Evolutionary conservation across 2,797 vertebrate species (phyloP), one percentile per base, ranked within the genome.

Genomic region (Apodemus agrarius): DNA sequence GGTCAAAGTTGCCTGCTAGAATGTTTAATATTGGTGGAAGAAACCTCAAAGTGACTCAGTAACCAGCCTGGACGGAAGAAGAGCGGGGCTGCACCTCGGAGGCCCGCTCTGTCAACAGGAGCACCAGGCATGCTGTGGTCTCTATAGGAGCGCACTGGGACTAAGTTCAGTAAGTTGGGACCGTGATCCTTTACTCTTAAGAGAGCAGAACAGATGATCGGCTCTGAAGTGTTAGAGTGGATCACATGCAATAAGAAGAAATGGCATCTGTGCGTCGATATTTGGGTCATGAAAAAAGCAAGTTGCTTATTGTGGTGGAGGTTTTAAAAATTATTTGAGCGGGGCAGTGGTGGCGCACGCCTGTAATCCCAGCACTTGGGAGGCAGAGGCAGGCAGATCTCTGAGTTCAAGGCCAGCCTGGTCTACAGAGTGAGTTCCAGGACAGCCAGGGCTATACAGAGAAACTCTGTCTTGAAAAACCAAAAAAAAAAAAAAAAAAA

Each of bases 251-350:
- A 80, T 37, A 22, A 17, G n/a, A n/a, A n/a, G 40, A 22, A 79
- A 74, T 78, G 52, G 1, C 86, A 19, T 89, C 2, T 67, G 31
- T 37, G 29, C 5, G 1, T n/a, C n/a, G 37, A 67, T 92, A 89
- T 90, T 74, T 95, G 90, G 24, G 85, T 93, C 72, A 90, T 46
- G 34, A 49, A 37, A 40, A 90, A 89, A 93, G 49, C 76, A 21
- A 57, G 31, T 83, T 94, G 91, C 43, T 95, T 94, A 52, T 61
- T 65, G 49, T 69, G 40, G 74, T 46, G 79, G 14, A 57, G 67
- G 54, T 21, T 86, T 74, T 74, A 29, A 69, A 43, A 91, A 81
- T 22, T 82, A 63, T 37, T 78, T 67, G 17, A 76, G n/a, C n/a
- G n/a, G n/a, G n/a, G n/a, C n/a, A n/a, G n/a, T n/a, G n/a, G n/a